These are phyloP conservation scores for Mnemiopsis leidyi DNA, from an alignment of 37 sponge, comb jelly and placozoan species.

Conservation along the genomic window DNA sequence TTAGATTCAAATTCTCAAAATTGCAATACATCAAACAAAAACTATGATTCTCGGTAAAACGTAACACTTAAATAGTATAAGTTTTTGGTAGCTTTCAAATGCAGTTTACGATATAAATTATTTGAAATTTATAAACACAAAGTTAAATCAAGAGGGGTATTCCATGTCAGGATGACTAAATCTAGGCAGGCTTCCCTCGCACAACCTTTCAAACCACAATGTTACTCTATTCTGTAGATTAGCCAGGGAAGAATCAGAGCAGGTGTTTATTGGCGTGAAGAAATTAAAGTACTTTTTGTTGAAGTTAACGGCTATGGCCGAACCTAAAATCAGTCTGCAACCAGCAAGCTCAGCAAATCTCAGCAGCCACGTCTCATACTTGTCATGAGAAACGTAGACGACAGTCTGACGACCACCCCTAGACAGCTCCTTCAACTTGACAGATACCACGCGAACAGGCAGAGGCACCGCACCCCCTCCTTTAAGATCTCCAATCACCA, in stretches of 20 bases:
- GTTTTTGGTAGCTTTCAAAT: too few relatives aligned
- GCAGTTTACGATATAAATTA: too few relatives aligned
- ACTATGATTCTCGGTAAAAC: too few relatives aligned
- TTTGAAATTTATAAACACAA: too few relatives aligned
- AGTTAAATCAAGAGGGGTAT: too few relatives aligned
- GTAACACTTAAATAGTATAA: too few relatives aligned
- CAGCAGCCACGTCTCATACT: slow-evolving; percentile 16
- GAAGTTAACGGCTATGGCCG: slow-evolving; percentile 47
- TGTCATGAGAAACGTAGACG: slow-evolving; percentile 24
- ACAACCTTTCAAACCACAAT: slow-evolving; percentile 58
- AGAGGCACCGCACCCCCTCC: not conserved
- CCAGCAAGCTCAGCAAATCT: not conserved
- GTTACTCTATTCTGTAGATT: slow-evolving; percentile 56
- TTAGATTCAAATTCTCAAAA: too few relatives aligned
- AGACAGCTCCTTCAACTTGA: not conserved
- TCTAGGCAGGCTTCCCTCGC: slow-evolving; percentile 39
- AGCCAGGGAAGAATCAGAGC: slow-evolving; percentile 16
- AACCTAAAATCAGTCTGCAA: slow-evolving; percentile 49
- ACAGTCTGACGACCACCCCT: not conserved
- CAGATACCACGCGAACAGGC: slow-evolving; percentile 14
- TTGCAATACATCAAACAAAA: too few relatives aligned
- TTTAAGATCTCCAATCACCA: slow-evolving; percentile 2
- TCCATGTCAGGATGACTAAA: not conserved
- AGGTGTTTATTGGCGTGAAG: slow-evolving; percentile 44
- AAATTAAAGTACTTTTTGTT: slow-evolving; percentile 49